Evolutionary conservation across 2,888 invertebrate genomes (phyloP).

Genomic region (Pseudococcus viburni): DNA sequence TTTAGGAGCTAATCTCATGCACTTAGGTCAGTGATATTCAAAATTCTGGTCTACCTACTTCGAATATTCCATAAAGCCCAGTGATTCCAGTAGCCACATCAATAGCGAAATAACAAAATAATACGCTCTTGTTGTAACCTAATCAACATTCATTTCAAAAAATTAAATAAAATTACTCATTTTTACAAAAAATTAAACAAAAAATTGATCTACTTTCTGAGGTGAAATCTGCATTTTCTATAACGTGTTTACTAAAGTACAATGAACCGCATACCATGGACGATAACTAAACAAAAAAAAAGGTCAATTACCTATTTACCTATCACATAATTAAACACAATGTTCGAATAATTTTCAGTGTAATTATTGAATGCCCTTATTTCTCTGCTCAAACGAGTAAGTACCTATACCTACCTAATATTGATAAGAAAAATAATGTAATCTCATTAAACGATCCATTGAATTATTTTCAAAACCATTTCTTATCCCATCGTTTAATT

Average conservation of each 20-base stretch:
- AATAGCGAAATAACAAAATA: constrained; percentile 37
- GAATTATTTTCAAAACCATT: not conserved
- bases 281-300: constrained; percentile 26
- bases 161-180: not conserved
- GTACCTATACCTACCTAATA: no score
- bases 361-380: not conserved
- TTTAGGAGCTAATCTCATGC: no score
- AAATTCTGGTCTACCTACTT: not conserved
- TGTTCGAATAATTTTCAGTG: not conserved
- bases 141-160: not conserved
- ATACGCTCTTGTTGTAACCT: constrained; percentile 15
- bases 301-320: not conserved
- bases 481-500: no score
- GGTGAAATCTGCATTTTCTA: constrained; percentile 29
- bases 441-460: not conserved
- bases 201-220: not conserved
- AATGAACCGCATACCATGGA: constrained; percentile 28
- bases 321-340: not conserved
- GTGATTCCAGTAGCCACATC: constrained; percentile 20
- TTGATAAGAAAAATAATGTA: not conserved
- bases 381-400: not conserved
- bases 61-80: constrained; percentile 30
- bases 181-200: not conserved
- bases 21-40: not conserved
- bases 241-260: constrained; percentile 21